phyloP scores from a whole-genome alignment of 2,888 invertebrate genomes.

The Torymus auratus region DNA sequence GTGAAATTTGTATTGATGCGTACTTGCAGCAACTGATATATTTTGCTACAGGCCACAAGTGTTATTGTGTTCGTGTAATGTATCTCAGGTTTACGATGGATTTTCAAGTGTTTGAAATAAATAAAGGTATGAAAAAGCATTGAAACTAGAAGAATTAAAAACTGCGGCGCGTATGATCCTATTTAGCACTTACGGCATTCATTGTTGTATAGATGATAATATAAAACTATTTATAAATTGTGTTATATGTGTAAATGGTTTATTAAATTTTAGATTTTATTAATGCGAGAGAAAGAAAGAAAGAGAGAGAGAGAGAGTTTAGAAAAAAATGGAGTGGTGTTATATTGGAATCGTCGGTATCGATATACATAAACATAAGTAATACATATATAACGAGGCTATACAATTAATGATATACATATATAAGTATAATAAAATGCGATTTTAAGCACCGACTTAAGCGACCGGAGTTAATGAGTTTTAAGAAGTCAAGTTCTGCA shows the following conservation, averaged over 20 bases:
- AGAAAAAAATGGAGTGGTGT: conserved; percentile 33
- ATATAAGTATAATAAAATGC: background rate
- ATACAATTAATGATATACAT: conserved; percentile 42
- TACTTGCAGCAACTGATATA: conserved; percentile 25
- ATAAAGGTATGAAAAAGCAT: conserved; percentile 31
- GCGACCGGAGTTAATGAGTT: conserved; percentile 9
- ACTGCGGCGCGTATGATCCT: conserved; percentile 62
- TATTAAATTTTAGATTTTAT: conserved; percentile 73
- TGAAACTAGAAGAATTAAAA: conserved; percentile 40
- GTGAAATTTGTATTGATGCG: background rate
- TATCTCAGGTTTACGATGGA: conserved; percentile 9
- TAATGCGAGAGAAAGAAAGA: conserved; percentile 58
- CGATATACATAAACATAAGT: conserved; percentile 42
- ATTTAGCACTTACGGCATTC: conserved; percentile 68
- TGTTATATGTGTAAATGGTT: conserved; percentile 75
- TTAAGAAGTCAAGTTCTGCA: conserved; percentile 27
- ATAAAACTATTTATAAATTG: conserved; percentile 69
- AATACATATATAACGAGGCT: conserved; percentile 37
- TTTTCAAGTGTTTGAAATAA: background rate
- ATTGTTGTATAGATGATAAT: conserved; percentile 72
- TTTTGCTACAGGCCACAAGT: conserved; percentile 54
- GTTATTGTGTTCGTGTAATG: conserved; percentile 37
- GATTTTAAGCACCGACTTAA: conserved; percentile 26
- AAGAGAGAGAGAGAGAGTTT: conserved; percentile 16
- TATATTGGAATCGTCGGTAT: conserved; percentile 49